phyloP scores from a whole-genome alignment of 2,888 invertebrate species.

The Synanthedon formicaeformis region DNA sequence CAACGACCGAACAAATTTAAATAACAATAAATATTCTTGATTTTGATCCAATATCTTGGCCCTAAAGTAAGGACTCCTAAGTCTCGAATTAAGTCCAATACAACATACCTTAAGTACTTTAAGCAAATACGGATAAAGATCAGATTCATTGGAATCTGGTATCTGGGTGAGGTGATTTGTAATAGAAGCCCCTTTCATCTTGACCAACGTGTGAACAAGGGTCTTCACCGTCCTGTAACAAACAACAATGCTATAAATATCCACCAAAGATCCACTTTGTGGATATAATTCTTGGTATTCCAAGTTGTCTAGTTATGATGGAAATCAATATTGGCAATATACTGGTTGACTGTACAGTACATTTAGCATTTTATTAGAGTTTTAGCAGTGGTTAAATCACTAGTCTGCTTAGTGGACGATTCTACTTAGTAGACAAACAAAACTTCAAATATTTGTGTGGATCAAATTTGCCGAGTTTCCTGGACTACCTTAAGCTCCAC shows the following conservation, averaged over 20 bases:
- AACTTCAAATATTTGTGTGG: no score
- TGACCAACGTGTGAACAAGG: slow-evolving; percentile 90
- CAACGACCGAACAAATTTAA: not conserved
- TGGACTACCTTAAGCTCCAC: no score
- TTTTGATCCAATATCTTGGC: not conserved
- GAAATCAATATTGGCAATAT: no score
- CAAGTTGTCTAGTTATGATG: no score
- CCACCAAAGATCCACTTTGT: not conserved
- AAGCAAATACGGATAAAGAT: slow-evolving; percentile 86
- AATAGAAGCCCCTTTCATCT: slow-evolving; percentile 86
- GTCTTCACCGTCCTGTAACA: slow-evolving; percentile 88
- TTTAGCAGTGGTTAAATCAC: no score
- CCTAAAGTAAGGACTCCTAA: not conserved
- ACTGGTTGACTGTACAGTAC: no score
- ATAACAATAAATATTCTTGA: not conserved
- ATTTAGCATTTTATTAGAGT: no score
- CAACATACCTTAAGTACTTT: slow-evolving; percentile 80
- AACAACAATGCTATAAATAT: not conserved
- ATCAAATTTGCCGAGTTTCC: no score
- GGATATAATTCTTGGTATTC: not conserved
- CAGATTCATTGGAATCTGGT: slow-evolving; percentile 84
- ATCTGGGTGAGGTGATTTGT: slow-evolving; percentile 82
- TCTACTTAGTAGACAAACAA: no score
- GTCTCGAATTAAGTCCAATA: not conserved
- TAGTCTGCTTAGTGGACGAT: no score